phyloP scores from a whole-genome alignment of 2,113 vertebrate genomes.

The Paramisgurnus dabryanus region DNA sequence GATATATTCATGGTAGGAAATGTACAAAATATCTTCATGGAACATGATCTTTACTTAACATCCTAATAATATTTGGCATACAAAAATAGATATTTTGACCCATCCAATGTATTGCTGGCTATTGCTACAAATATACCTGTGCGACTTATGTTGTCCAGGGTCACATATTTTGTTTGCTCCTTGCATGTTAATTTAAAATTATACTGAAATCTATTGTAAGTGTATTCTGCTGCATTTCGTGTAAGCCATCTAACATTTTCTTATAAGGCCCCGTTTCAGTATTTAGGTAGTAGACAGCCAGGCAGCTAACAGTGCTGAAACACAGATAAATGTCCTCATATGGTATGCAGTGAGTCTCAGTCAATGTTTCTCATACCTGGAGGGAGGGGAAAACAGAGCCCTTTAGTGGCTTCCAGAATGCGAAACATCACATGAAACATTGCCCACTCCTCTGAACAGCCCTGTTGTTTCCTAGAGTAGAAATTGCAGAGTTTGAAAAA shows the following conservation, averaged over 20 bases:
- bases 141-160: too few relatives aligned
- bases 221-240: neutral
- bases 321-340: neutral
- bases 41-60: too few relatives aligned
- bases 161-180: neutral
- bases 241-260: neutral
- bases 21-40: too few relatives aligned
- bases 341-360: neutral
- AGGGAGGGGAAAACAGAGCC: slow-evolving; percentile 87
- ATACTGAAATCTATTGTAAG: neutral
- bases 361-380: slow-evolving; percentile 78
- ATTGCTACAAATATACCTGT: too few relatives aligned
- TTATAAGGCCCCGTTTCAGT: neutral
- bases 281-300: neutral
- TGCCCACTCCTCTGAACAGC: slow-evolving; percentile 76
- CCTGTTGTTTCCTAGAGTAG: slow-evolving; percentile 71
- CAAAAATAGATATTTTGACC: too few relatives aligned
- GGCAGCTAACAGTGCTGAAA: neutral
- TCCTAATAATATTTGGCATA: too few relatives aligned
- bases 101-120: too few relatives aligned
- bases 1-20: too few relatives aligned
- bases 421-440: slow-evolving; percentile 89
- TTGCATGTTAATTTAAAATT: neutral
- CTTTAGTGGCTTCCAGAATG: slow-evolving; percentile 84
- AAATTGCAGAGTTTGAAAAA: slow-evolving; percentile 17